Evolutionary conservation across 2,797 vertebrate species (phyloP), one percentile per base, ranked within the genome.

Genomic region (Smutsia temminckii): DNA sequence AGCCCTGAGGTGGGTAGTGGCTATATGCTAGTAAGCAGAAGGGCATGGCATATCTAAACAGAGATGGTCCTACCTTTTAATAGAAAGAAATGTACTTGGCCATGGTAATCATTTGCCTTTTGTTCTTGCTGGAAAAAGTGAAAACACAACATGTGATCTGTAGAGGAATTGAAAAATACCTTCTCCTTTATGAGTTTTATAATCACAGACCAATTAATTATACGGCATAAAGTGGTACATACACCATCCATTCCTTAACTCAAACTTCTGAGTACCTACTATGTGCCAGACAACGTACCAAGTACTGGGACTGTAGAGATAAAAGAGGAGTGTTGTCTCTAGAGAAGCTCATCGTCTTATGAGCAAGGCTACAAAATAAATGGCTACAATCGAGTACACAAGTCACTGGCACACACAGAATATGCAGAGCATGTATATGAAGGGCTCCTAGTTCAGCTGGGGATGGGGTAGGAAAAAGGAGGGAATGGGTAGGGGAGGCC

Each of bases 71-170:
- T 88, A 63, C 21, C 13, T 89, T 90, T 93, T 71, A 91, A 94
- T 87, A 91, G 94, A 95, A 94, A 93, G 53, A 84, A 96, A 94
- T 71, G 78, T 32, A 83, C 61, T 81, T 75, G 61, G 89, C 72
- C 57, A 74, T 34, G 57, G 63, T 75, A 72, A 94, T 93, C 49
- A 90, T 75, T 78, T 94, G 69, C 71, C 42, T 85, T 95, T 95
- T 87, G 66, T 75, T 95, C 71, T 93, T 92, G 71, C 71, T 84
- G 42, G 34, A 78, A 94, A 53, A 94, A 92, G 51, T 72, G 42
- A 91, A 96, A 94, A 90, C 29, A 86, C 25, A 96, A 63, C 79
- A 85, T 2, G 6, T 89, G 66, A 93, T 85, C 61, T 78, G 37
- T 27, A 81, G 10, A 77, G 66, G 61, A 85, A 90, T n/a, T 89